Evolutionary conservation across 1,140 invertebrate species (phyloP), one percentile per base, ranked within the genome.

Genomic region (Megathymus violae): DNA sequence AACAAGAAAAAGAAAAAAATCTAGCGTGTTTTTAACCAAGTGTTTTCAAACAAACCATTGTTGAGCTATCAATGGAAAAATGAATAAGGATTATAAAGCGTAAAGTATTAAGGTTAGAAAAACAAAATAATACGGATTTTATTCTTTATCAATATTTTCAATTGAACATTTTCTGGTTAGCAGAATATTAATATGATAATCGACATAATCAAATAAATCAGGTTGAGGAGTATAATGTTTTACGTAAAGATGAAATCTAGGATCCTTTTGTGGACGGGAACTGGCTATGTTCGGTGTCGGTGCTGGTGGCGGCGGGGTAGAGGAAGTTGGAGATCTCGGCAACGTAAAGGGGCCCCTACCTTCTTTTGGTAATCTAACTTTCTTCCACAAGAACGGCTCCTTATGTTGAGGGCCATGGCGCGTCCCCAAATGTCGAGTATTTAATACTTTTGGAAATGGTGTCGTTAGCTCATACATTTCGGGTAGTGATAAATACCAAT

Each of bases 401-500:
- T 82, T 82, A 48, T 90, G 86, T 38, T 76, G 70, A 2, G 62
- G 51, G 0, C 85, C 78, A 22, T 85, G 86, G 71, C 87, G 82
- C 4, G 69, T 76, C 0, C 64, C 71, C 7, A 58, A 13, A 65
- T 88, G 83, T n/a, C 86, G 67, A 10, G 68, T 74, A 51, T 88
- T 67, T 19, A 48, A 19, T 19, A 44, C 56, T 60, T 78, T 79
- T 9, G 65, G 58, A 1, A 61, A 44, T 1, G 78, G 69, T 1
- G 17, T 36, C 1, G 88, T 88, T 27, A 91, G 47, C 51, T 89
- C 84, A 64, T 91, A 91, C 88, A 91, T 88, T 70, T 91, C 88
- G 4, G 86, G 72, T 7, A 91, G 63, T 3, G 85, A 88, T 64
- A 91, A 64, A 63, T 91, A 91, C 89, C 89, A 91, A 67, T 91